Evolutionary conservation across 1,140 invertebrate genomes (phyloP), one percentile per base, ranked within the genome.

Genomic region (Saxidomus purpurata): DNA sequence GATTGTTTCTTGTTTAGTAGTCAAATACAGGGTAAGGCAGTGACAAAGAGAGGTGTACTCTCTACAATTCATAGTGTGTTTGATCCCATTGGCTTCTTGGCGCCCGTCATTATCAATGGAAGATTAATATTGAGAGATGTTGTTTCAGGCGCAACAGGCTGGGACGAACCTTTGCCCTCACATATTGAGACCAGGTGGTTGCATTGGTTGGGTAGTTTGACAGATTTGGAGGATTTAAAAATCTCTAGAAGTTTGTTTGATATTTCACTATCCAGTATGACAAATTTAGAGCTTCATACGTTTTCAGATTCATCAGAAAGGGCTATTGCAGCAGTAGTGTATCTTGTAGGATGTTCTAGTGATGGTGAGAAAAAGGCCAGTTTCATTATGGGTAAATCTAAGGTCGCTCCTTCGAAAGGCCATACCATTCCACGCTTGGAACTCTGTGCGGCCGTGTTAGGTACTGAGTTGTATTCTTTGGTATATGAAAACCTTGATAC

Each of bases 261-360:
- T 13, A 28, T 36, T 15, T 85, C 83, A 47, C 13, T 74, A 3
- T 49, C n/a, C 25, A 96, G 95, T 95, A 95, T 96, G 89, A 93
- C 6, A n/a, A 95, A 49, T 2, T 61, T 31, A 36, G 89, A 93
- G 69, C 76, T 95, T 13, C 92, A 94, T 55, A 85, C 92, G 2
- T 95, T 94, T 82, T 90, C 83, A 22, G 94, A 95, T 85, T 94
- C 94, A 0, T 93, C 90, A 34, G 89, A 94, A 61, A 31, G 76
- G 22, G 94, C 93, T 0, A 94, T 91, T 80, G 71, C 90, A 0
- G 93, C 95, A 0, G 93, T 93, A 17, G 91, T 83, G 0, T 94
- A 94, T 52, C 52, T 95, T 19, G 76, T 93, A 34, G 31, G 77
- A 17, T 49, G 40, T 25, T 55, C 36, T n/a, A 61, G 76, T 11